Percentiles rank a stretch among this genome's conserved stretches.
These are phyloP conservation scores for Sinhomidia bicolor DNA, from an alignment of 2,888 invertebrate species.

Conservation along the genomic window DNA sequence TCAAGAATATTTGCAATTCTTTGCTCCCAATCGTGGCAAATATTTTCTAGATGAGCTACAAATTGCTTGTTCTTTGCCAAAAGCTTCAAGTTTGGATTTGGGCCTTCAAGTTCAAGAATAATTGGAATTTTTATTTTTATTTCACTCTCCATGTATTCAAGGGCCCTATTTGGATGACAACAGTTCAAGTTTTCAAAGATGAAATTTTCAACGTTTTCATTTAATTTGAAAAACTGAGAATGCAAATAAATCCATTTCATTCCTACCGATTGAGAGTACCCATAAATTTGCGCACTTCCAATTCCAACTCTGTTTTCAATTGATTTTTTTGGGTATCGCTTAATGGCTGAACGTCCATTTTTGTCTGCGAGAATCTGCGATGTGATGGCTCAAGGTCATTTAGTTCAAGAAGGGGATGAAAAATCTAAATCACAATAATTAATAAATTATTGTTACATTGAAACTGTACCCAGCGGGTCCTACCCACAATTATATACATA, in stretches of 20 bases:
- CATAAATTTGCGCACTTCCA: slow-evolving; percentile 84
- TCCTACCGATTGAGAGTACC: slow-evolving; percentile 83
- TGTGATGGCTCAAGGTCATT: slow-evolving; percentile 66
- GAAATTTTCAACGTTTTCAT: background rate
- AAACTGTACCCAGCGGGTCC: too few species aligned
- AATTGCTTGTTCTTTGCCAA: slow-evolving; percentile 83
- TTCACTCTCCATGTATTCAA: slow-evolving; percentile 90
- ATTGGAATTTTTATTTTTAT: slow-evolving; percentile 86
- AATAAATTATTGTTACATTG: too few species aligned
- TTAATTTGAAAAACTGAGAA: background rate
- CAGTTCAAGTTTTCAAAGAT: background rate
- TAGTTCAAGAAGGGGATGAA: slow-evolving; percentile 70
- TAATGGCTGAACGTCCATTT: slow-evolving; percentile 65
- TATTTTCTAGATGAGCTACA: slow-evolving; percentile 85
- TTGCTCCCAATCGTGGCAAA: slow-evolving; percentile 86
- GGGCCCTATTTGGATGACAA: slow-evolving; percentile 84
- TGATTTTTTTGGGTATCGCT: slow-evolving; percentile 80
- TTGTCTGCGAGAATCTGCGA: slow-evolving; percentile 60
- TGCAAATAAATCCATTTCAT: slow-evolving; percentile 81
- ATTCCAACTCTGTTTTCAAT: slow-evolving; percentile 83
- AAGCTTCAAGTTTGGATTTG: slow-evolving; percentile 82
- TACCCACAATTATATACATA: too few species aligned
- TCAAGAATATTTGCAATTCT: slow-evolving; percentile 85
- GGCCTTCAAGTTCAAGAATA: slow-evolving; percentile 83
- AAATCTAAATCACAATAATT: slow-evolving; percentile 67